Percentiles rank a stretch among this genome's conserved stretches.
phyloP scores from a whole-genome alignment of 2,113 vertebrate species.

The Halcyon malimbica region DNA sequence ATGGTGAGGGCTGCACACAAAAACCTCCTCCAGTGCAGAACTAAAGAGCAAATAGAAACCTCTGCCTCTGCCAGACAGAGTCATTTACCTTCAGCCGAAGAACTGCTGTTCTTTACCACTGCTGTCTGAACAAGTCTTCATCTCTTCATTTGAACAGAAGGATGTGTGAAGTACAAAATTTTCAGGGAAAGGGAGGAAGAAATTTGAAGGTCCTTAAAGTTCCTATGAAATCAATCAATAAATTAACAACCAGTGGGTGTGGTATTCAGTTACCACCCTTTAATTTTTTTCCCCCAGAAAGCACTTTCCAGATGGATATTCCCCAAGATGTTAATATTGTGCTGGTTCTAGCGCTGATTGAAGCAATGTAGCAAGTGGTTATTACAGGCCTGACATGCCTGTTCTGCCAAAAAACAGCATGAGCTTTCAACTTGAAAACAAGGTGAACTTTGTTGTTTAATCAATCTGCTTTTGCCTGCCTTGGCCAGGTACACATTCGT shows the following conservation, averaged over 20 bases:
- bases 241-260: neutral
- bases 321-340: constrained; percentile 34
- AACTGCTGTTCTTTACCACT: neutral
- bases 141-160: neutral
- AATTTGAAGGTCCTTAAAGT: neutral
- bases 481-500: neutral
- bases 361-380: constrained; percentile 40
- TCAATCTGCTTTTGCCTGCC: constrained; percentile 7
- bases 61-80: neutral
- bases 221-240: neutral
- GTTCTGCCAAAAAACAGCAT: constrained; percentile 49
- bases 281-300: neutral
- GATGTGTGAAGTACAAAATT: neutral
- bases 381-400: constrained; percentile 31
- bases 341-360: neutral
- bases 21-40: neutral
- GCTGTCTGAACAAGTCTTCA: neutral
- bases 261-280: neutral
- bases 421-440: constrained; percentile 47
- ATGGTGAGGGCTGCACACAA: neutral
- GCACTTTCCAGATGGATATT: constrained; percentile 52
- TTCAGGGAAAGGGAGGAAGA: neutral
- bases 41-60: neutral
- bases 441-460: constrained; percentile 32
- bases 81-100: neutral